phyloP scores from a whole-genome alignment of 2,888 invertebrate species.

The Carpatolechia fugitivella region DNA sequence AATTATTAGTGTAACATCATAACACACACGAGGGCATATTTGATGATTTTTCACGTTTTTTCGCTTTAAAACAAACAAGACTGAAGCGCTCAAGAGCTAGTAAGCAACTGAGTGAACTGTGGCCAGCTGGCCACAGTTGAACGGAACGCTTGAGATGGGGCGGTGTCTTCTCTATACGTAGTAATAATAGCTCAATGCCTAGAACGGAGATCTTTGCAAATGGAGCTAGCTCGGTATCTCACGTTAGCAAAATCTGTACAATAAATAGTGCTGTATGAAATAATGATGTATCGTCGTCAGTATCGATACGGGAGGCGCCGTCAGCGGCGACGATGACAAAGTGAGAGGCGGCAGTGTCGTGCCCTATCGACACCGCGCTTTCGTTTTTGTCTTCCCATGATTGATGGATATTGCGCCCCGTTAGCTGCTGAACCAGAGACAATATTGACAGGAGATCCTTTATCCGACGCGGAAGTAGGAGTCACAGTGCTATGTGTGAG shows the following conservation, averaged over 20 bases:
- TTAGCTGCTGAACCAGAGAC: slow-evolving; percentile 41
- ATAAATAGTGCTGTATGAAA: background rate
- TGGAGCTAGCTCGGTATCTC: background rate
- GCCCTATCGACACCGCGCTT: slow-evolving; percentile 53
- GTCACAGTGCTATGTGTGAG: background rate
- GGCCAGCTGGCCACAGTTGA: too few species aligned
- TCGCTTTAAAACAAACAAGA: too few species aligned
- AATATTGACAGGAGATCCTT: slow-evolving; percentile 44
- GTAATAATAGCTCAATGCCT: too few species aligned
- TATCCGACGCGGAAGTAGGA: slow-evolving; percentile 20
- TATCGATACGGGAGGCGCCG: slow-evolving; percentile 13
- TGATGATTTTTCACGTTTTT: too few species aligned
- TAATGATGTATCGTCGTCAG: slow-evolving; percentile 3
- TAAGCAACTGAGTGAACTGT: too few species aligned
- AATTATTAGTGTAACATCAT: too few species aligned
- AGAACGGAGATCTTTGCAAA: too few species aligned
- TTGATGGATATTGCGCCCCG: slow-evolving; percentile 54
- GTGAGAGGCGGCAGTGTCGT: slow-evolving; percentile 46
- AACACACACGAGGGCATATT: too few species aligned
- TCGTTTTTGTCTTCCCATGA: slow-evolving; percentile 62
- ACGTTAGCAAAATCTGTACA: background rate
- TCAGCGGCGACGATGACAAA: slow-evolving; percentile 40
- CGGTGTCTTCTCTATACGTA: too few species aligned
- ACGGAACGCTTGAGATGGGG: too few species aligned
- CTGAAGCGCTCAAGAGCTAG: too few species aligned